Base-by-base conservation (phyloP, 1,140 invertebrate species). In the Orchestia grillus region DNA sequence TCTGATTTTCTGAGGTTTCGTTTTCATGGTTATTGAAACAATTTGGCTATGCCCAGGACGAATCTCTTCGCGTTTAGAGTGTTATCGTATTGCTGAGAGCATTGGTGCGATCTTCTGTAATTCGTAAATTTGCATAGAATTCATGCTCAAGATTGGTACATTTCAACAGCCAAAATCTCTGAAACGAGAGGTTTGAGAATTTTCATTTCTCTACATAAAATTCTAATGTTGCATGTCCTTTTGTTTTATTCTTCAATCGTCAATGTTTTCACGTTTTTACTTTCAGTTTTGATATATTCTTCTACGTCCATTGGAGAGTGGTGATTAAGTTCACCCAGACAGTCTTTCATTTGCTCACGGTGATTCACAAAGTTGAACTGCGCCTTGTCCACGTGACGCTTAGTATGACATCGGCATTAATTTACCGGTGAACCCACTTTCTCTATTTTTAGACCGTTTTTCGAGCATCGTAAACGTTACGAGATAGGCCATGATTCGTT, bases 381-480 rank as follows among this genome's bases (percentile, higher is more conserved):
- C 11, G 62, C 28, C 62, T 3, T 77, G 11, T 36, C 28, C 62
- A 36, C 36, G 62, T 28, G 62, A 77, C 62, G 28, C 28, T 77
- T 77, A 19, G 36, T 23, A 77, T 23, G 62, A 77, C 62, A 77
- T 77, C 62, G 62, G 3, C 62, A 15, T 77, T 77, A 77, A 77
- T 77, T 77, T 77, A 77, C 11, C 36, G 62, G 62, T 36, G 11
- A 77, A 77, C 62, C 62, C 1, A 77, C 15, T 77, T 77, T 36
- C 28, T 77, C 62, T 77, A 77, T 77, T 77, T 77, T 77, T 77
- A 42, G 88, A 90, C 88, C 36, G 88, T 90, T 11, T 90, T 90
- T 44, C 88, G n/a, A 90, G 88, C 88, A 42, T 44, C 88, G 88
- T 90, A 90, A 90, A 90, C n/a, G 43, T 90, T 90, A 90, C 43